Percentiles rank a stretch among this genome's conserved stretches.
These are phyloP conservation scores for Fabriciana adippe DNA, from an alignment of 2,888 invertebrate genomes.

Conservation along the genomic window DNA sequence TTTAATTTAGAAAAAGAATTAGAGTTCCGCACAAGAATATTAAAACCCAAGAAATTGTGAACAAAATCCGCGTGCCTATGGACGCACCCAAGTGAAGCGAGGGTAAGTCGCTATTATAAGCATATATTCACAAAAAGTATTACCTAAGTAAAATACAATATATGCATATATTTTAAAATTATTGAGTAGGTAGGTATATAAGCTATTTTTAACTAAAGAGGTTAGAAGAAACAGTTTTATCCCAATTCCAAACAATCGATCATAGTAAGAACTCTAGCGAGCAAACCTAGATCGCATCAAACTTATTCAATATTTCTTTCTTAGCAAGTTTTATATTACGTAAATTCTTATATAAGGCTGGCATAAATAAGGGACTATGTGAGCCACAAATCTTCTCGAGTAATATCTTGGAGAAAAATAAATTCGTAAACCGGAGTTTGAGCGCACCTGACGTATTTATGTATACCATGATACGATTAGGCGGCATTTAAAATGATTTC, in stretches of 20 bases:
- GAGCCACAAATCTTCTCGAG: conserved; percentile 59
- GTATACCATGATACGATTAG: conserved; percentile 48
- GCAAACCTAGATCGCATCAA: conserved; percentile 24
- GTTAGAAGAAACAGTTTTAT: not conserved
- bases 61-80: too few species aligned
- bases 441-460: conserved; percentile 60
- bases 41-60: too few species aligned
- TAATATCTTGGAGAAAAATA: conserved; percentile 69
- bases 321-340: conserved; percentile 36
- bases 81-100: too few species aligned
- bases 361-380: conserved; percentile 46
- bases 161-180: too few species aligned
- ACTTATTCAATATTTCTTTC: conserved; percentile 39
- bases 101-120: too few species aligned
- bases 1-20: too few species aligned
- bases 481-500: conserved; percentile 40
- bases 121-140: too few species aligned
- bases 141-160: too few species aligned
- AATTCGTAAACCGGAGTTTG: conserved; percentile 56
- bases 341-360: conserved; percentile 43
- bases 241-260: not conserved
- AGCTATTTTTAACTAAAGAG: not conserved
- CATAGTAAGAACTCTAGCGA: conserved; percentile 7
- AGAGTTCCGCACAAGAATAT: too few species aligned
- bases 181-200: too few species aligned